Conservation (phyloP, 23 tunicate genomes). For the Ascidia mentula region DNA sequence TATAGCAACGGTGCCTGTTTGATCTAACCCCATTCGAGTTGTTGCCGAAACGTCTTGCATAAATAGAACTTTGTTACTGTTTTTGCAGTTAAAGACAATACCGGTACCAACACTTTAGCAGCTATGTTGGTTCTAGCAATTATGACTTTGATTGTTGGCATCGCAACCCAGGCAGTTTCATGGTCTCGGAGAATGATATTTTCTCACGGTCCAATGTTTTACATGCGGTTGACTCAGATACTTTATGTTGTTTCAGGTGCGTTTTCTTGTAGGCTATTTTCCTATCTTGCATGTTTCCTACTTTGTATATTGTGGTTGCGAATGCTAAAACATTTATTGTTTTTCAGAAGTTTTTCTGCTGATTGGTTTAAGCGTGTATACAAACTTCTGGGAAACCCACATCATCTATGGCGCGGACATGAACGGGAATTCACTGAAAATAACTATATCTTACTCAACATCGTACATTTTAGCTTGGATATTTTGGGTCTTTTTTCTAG, state of each 20-base stretch:
- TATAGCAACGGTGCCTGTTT: no score
- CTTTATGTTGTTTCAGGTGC: not conserved
- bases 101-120: not conserved
- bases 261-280: no score
- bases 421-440: not conserved
- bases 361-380: not conserved
- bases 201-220: not conserved
- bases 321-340: not conserved
- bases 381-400: not conserved
- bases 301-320: no score
- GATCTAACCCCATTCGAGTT: no score
- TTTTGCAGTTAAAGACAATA: no score
- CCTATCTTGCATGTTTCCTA: no score
- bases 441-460: not conserved
- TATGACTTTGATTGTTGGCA: not conserved
- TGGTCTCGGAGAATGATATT: not conserved
- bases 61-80: no score
- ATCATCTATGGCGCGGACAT: not conserved
- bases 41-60: no score
- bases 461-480: not conserved
- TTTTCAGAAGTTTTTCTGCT: no score
- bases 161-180: not conserved
- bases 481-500: not conserved
- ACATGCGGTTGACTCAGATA: not conserved
- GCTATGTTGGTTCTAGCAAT: not conserved